Base-by-base conservation (phyloP, 2,113 vertebrate genomes). In the Ceratotherium simum region DNA sequence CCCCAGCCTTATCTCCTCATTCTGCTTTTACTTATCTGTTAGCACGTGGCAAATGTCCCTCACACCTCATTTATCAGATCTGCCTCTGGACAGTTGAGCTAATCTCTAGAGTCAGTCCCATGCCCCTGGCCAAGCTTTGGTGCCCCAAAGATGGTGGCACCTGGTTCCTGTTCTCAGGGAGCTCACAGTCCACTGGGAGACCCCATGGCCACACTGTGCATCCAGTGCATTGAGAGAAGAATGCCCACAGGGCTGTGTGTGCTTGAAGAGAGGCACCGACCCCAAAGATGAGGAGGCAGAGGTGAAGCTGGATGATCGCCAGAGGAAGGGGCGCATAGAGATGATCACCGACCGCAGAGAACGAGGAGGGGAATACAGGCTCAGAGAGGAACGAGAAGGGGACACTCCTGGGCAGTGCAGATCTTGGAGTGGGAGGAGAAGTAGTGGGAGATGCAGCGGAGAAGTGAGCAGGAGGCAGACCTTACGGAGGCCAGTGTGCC, bases 331-430 rank as follows among this genome's bases (percentile, higher is more conserved):
- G 5, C 2, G 0, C 12, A 17, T n/a, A 39, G 17, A 3, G 18
- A 46, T 46, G 42, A 56, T 39, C 8, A 23, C 3, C 0, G 5
- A 23, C 3, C 0, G 5, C 1, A 31, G 27, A 75, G 20, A 23
- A 2, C 16, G 14, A 42, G n/a, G 5, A n/a, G 11, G 6, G 16
- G 2, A 79, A 2, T 8, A 10, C 27, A 42, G 78, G 8, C 62
- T 29, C 13, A 2, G 46, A 51, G 29, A 33, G 17, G 18, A 92
- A n/a, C 3, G 13, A 51, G 23, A 18, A 67, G 16, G 29, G 48
- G 25, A 7, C 36, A 2, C 5, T 60, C 16, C 2, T 65, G 48
- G 29, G 16, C 64, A n/a, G 18, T 54, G 27, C 11, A 33, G 33
- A 16, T 75, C 31, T n/a, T 80, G n/a, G 33, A 64, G 54, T 25